These are phyloP conservation scores for Xiphorhynchus elegans DNA, from an alignment of 2,113 vertebrate species.

Conservation along the genomic window DNA sequence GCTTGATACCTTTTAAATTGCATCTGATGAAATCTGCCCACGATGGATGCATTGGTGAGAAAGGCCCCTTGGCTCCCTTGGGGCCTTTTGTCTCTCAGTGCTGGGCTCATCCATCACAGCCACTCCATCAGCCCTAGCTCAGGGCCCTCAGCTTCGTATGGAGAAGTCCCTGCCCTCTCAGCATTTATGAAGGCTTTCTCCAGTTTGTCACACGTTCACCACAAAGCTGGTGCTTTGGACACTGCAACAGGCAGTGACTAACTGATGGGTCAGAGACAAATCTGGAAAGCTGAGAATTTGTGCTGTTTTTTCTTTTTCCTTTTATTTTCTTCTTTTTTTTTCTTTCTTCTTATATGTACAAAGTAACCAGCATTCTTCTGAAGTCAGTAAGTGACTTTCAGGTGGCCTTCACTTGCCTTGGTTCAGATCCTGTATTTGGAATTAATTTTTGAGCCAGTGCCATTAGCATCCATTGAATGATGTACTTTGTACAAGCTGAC, in stretches of 20 bases:
- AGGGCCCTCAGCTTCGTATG: not conserved
- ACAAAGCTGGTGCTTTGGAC: not conserved
- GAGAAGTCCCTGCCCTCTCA: not conserved
- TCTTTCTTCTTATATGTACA: not conserved
- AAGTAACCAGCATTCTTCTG: not conserved
- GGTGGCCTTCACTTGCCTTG: not conserved
- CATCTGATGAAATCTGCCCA: not conserved
- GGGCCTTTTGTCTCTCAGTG: not conserved
- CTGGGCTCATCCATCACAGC: not conserved
- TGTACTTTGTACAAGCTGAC: not conserved
- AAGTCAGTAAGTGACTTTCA: not conserved
- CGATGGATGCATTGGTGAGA: not conserved
- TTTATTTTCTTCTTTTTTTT: accelerated
- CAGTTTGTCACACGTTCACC: accelerated
- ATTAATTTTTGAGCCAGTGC: not conserved
- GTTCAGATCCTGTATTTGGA: not conserved
- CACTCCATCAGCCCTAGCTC: not conserved
- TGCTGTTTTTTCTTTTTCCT: not conserved
- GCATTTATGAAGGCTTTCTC: not conserved
- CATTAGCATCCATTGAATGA: not conserved
- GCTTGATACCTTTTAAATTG: constrained; percentile 29
- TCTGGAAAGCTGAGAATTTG: not conserved
- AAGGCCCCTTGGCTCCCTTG: not conserved
- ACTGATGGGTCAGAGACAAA: not conserved
- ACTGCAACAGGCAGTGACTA: not conserved